These are phyloP conservation scores for Semaprochilodus insignis DNA, from an alignment of 2,797 vertebrate species.

Conservation along the genomic window DNA sequence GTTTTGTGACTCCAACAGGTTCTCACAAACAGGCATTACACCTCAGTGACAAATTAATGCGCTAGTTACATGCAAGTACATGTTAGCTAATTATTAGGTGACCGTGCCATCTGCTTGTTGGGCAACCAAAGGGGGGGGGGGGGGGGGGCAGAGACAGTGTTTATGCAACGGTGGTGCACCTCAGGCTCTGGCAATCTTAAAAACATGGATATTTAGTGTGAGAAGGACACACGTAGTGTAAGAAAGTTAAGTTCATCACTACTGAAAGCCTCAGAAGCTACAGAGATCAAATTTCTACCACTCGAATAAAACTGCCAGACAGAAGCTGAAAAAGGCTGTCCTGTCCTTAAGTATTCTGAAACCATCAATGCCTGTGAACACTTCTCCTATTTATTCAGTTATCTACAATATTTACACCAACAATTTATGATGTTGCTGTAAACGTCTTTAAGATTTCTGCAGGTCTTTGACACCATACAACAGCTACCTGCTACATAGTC, in stretches of 20 bases:
- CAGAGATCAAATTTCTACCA: background rate
- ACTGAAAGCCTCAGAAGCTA: background rate
- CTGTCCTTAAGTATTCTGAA: background rate
- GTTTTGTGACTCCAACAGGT: background rate
- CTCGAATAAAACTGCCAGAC: background rate
- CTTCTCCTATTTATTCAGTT: background rate
- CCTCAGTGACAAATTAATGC: conserved; percentile 27
- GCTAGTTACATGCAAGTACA: conserved; percentile 15
- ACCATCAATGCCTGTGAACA: too few relatives aligned
- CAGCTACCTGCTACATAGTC: background rate
- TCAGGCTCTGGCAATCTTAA: conserved; percentile 25
- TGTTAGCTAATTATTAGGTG: conserved; percentile 25
- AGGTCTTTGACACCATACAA: too few relatives aligned
- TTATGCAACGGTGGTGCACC: background rate
- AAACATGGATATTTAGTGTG: conserved; percentile 37
- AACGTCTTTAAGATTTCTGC: too few relatives aligned
- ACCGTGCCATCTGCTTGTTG: conserved; percentile 22
- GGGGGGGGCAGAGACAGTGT: background rate
- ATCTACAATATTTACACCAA: too few relatives aligned
- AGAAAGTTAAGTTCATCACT: conserved; percentile 27
- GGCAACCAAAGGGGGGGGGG: background rate
- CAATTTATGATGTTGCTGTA: too few relatives aligned
- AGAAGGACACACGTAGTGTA: background rate
- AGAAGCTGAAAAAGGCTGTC: background rate
- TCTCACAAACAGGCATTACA: conserved; percentile 39